phyloP scores from a whole-genome alignment of 2,113 vertebrate species.

The Pavo muticus region DNA sequence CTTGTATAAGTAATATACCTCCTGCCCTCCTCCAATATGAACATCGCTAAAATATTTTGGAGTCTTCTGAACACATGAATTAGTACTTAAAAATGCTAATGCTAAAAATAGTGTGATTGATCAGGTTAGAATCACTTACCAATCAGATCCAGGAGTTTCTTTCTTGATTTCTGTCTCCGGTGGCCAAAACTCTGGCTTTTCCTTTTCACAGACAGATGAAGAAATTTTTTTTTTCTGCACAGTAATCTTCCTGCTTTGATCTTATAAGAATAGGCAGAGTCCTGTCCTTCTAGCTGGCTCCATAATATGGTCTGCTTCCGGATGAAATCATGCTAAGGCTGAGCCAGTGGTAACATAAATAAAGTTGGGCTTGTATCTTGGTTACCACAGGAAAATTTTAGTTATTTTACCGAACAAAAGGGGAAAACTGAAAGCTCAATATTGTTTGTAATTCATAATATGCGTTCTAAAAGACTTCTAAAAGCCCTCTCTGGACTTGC shows the following conservation, averaged over 20 bases:
- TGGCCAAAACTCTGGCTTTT: not conserved
- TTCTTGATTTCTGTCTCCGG: not conserved
- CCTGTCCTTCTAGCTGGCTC: slow-evolving; percentile 2
- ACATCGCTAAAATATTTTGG: not conserved
- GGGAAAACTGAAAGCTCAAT: not conserved
- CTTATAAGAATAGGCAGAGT: not conserved
- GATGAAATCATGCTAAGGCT: slow-evolving; percentile 37
- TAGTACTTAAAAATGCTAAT: not conserved
- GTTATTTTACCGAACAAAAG: not conserved
- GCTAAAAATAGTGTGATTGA: not conserved
- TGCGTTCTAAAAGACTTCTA: not conserved
- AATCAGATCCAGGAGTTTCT: not conserved
- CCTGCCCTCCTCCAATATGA: not conserved
- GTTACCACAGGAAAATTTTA: slow-evolving; percentile 31
- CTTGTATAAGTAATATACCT: not conserved
- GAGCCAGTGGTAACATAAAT: slow-evolving; percentile 41
- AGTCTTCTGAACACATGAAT: not conserved
- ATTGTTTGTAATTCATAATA: not conserved
- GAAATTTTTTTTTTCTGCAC: not conserved
- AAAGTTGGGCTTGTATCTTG: slow-evolving; percentile 55
- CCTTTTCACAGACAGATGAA: not conserved
- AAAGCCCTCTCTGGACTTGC: not conserved
- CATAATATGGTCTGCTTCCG: slow-evolving; percentile 29
- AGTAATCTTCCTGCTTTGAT: not conserved
- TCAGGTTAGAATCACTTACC: slow-evolving; percentile 39